Evolutionary conservation across 2,888 invertebrate genomes (phyloP).

Genomic region (Amblyjoppa fuscipennis): DNA sequence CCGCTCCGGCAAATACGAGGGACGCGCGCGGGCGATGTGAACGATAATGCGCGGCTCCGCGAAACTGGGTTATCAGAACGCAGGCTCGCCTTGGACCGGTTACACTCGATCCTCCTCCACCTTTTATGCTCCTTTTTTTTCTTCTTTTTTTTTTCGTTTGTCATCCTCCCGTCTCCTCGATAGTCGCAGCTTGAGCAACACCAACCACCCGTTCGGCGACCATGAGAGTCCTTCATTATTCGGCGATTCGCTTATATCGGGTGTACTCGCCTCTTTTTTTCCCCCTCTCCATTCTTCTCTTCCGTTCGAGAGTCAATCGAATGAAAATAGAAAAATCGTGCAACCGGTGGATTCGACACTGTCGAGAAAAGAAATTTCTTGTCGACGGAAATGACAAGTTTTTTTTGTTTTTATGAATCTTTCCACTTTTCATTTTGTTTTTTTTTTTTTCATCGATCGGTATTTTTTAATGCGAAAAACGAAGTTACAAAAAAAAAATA

Average conservation of each 20-base stretch:
- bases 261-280: neutral
- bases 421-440: too few species aligned
- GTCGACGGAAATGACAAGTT: too few species aligned
- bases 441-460: too few species aligned
- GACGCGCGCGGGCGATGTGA: slow-evolving; percentile 74
- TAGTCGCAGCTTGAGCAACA: slow-evolving; percentile 30
- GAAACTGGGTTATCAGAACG: slow-evolving; percentile 84
- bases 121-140: slow-evolving; percentile 47
- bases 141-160: too few species aligned
- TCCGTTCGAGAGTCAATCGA: too few species aligned
- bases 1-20: slow-evolving; percentile 76
- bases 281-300: too few species aligned
- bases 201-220: slow-evolving; percentile 66
- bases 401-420: too few species aligned
- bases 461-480: too few species aligned
- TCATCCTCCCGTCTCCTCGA: slow-evolving; percentile 19
- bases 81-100: slow-evolving; percentile 82
- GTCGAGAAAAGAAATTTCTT: too few species aligned
- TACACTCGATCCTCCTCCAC: slow-evolving; percentile 76
- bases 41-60: slow-evolving; percentile 76
- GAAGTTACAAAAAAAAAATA: too few species aligned
- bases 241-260: neutral
- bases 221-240: neutral
- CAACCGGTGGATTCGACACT: too few species aligned
- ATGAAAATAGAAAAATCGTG: too few species aligned